A percentile compares a stretch with the other conserved stretches of the same genome.
These are phyloP conservation scores for Drosophila sp. DNA, from an alignment of 1,140 invertebrate species.

Conservation along the genomic window DNA sequence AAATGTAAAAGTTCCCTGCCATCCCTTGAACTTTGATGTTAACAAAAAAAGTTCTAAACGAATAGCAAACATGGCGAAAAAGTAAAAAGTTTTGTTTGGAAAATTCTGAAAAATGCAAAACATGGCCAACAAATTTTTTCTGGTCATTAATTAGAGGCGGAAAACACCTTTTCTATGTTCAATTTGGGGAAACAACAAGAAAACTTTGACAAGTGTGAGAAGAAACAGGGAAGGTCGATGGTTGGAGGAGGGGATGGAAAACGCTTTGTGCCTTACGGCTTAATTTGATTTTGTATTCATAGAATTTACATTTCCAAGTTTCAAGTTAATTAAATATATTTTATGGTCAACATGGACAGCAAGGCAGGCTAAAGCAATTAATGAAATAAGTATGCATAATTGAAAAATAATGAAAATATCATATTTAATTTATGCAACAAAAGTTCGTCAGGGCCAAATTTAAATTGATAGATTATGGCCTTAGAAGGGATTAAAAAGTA, in stretches of 20 bases:
- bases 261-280: slow-evolving; percentile 37
- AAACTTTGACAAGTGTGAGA: slow-evolving; percentile 42
- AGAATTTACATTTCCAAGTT: slow-evolving; percentile 46
- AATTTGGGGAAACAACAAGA: slow-evolving; percentile 19
- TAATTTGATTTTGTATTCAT: slow-evolving; percentile 45
- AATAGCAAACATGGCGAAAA: slow-evolving; percentile 23
- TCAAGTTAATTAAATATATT: slow-evolving; percentile 61
- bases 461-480: slow-evolving; percentile 8
- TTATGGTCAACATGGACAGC: slow-evolving; percentile 12
- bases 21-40: slow-evolving; percentile 33
- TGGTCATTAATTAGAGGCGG: slow-evolving; percentile 58
- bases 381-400: slow-evolving; percentile 36
- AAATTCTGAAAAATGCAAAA: slow-evolving; percentile 21
- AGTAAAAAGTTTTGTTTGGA: not conserved
- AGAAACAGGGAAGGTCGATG: slow-evolving; percentile 1
- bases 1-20: slow-evolving; percentile 26
- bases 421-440: slow-evolving; percentile 9
- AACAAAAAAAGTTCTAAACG: slow-evolving; percentile 43
- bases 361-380: slow-evolving; percentile 25
- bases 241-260: slow-evolving; percentile 20
- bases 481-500: slow-evolving; percentile 10
- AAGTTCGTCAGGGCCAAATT: not conserved
- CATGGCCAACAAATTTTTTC: slow-evolving; percentile 62
- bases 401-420: slow-evolving; percentile 35
- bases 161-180: slow-evolving; percentile 74